Evolutionary conservation across 2,888 invertebrate genomes (phyloP), one percentile per base, ranked within the genome.

Genomic region (Morpho deidamia): DNA sequence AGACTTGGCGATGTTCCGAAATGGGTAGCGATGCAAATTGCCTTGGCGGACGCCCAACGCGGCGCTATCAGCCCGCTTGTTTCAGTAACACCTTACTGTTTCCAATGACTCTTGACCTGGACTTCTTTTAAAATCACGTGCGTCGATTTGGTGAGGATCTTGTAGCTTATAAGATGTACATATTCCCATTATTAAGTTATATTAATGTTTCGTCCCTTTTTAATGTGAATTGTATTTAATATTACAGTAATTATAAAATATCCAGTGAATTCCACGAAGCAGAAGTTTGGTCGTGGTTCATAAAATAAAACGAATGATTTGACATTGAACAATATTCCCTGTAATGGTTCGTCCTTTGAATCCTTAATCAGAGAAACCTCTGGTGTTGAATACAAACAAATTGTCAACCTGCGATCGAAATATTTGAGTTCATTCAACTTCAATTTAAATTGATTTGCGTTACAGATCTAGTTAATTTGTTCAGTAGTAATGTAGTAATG

Each of bases 1-100:
- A 89, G 89, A 89, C 89, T 89, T 89, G 89, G 89, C 89, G 84
- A 83, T 83, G 89, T 86, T 89, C 89, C 89, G 89, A 89, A 88
- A 86, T 75, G 86, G 85, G 87, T 83, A 88, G 84, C 86, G 86
- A 88, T 89, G 89, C 88, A 89, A 89, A 89, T 89, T 89, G 83
- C 83, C 81, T 89, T 89, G 89, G 89, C 89, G 79, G 72, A 74
- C 86, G 84, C 88, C 89, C 89, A 89, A 89, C 75, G 76, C 82
- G 85, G 84, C 86, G 84, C 83, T 81, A 84, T 76, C 81, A 73
- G 71, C 68, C 72, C 74, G 73, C 68, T 73, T 69, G 74, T 75
- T 78, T 73, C 66, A 70, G 66, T 71, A 70, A 74, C 78, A 78
- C 78, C 81, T 78, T 77, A 69, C 69, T 68, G 64, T 76, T 76